Conservation (phyloP, 2,797 vertebrate species). For the Percopsis omiscomaycus region DNA sequence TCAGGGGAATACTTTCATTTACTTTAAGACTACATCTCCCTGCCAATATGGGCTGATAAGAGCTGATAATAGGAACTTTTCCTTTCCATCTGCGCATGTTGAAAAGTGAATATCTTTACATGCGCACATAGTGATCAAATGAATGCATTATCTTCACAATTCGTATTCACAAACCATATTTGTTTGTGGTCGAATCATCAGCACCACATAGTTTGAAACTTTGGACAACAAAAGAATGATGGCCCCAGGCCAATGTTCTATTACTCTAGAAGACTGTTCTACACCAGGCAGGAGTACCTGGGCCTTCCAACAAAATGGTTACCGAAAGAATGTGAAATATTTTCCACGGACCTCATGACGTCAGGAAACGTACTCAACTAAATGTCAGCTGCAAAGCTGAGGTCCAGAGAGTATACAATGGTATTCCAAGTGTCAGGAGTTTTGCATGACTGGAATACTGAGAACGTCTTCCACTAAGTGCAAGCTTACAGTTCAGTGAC, state of each 20-base stretch:
- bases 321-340: constrained; percentile 9
- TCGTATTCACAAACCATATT: too few species aligned
- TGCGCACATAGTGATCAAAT: too few species aligned
- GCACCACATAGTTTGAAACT: too few species aligned
- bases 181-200: too few species aligned
- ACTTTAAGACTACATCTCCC: constrained; percentile 24
- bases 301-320: not conserved
- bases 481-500: constrained; percentile 5
- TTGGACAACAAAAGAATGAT: too few species aligned
- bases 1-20: constrained; percentile 49
- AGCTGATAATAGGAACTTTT: too few species aligned
- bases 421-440: constrained; percentile 4
- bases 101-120: too few species aligned
- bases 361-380: constrained; percentile 6
- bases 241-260: not conserved
- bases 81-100: too few species aligned
- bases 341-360: constrained; percentile 7
- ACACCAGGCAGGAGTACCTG: not conserved
- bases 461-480: constrained; percentile 1
- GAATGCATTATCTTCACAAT: too few species aligned
- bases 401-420: constrained; percentile 4
- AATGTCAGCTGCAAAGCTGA: constrained; percentile 14
- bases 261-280: not conserved
- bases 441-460: constrained; percentile 16
- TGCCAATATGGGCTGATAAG: constrained; percentile 10